Evolutionary conservation across 2,888 invertebrate genomes (phyloP), one percentile per base, ranked within the genome.

Genomic region (Acanthacorydalis orientalis): DNA sequence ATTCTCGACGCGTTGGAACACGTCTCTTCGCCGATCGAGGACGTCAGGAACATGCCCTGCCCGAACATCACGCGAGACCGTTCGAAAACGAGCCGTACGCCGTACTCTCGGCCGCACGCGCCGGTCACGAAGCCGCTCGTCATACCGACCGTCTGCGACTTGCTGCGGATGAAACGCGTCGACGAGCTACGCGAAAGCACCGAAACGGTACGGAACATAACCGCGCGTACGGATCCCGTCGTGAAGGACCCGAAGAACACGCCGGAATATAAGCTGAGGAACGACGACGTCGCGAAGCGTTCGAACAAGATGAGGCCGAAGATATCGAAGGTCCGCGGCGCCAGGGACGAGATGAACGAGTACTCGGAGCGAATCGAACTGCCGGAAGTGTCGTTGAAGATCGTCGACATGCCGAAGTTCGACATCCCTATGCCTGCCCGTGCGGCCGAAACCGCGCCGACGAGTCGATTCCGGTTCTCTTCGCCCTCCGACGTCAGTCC

Each of bases 1-100:
- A 83, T 92, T 52, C 67, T 91, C 56, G 81, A 84, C 56, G 73
- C 87, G 6, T 67, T 92, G 48, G 86, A 90, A 60, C 78, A 82
- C 55, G 87, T 84, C 65, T 81, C 86, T 0, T 83, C 88, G 2
- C 87, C 90, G 0, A 65, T 88, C 45, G 70, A 70, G 41, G 88
- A 89, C 62, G 87, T 83, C 1, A 82, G 78, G 58, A 80, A 81
- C 58, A 83, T 88, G 61, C 84, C 85, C 2, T 54, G 68, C n/a
- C 63, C 64, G 41, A 56, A 47, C 11, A 46, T 49, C 4, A 51
- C 54, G 8, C 46, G 53, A 38, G 32, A 15, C 59, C 37, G 47
- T 49, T 53, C 16, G 57, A 57, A 50, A 53, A 49, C 9, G 49
- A 60, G 33, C 58, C 60, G 7, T 41, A 23, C 50, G 12, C 31